phyloP scores from a whole-genome alignment of 64 coral and sea anemone species.

The Montipora foliosa region DNA sequence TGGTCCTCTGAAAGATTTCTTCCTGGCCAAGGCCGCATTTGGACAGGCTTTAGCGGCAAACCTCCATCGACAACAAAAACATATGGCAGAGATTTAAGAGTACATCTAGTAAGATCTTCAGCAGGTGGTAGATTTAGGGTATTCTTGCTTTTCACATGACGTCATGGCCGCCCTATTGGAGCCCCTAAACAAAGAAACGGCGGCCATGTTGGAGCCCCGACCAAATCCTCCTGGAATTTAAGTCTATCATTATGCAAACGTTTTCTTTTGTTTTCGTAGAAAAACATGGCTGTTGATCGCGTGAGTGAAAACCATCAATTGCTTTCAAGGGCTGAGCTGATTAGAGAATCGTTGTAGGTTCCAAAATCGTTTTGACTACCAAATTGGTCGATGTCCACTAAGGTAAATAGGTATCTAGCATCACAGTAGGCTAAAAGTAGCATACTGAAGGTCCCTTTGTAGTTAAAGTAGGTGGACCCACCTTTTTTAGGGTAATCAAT shows the following conservation, averaged over 20 bases:
- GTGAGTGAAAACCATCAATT: neutral
- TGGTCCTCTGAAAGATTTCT: neutral
- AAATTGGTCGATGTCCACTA: neutral
- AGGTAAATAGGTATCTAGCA: neutral
- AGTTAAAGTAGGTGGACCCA: neutral
- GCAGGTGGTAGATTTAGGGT: neutral
- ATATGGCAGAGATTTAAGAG: neutral
- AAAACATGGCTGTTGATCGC: too few relatives aligned
- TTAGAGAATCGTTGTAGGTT: conserved; percentile 6
- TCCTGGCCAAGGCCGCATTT: conserved; percentile 24
- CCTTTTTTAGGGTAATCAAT: neutral
- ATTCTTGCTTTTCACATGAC: neutral
- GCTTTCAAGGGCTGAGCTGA: neutral
- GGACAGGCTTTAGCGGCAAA: neutral
- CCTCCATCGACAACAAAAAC: conserved; percentile 20
- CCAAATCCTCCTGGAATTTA: too few relatives aligned
- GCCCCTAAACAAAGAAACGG: too few relatives aligned
- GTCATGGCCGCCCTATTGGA: too few relatives aligned
- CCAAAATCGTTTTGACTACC: neutral
- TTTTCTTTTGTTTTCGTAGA: too few relatives aligned
- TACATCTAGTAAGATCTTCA: conserved; percentile 8
- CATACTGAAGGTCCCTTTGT: neutral
- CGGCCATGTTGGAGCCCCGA: too few relatives aligned
- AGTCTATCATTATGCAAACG: too few relatives aligned
- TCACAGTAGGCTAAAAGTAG: neutral